These are phyloP conservation scores for Nerophis lumbriciformis DNA, from an alignment of 2,113 vertebrate genomes.

Conservation along the genomic window DNA sequence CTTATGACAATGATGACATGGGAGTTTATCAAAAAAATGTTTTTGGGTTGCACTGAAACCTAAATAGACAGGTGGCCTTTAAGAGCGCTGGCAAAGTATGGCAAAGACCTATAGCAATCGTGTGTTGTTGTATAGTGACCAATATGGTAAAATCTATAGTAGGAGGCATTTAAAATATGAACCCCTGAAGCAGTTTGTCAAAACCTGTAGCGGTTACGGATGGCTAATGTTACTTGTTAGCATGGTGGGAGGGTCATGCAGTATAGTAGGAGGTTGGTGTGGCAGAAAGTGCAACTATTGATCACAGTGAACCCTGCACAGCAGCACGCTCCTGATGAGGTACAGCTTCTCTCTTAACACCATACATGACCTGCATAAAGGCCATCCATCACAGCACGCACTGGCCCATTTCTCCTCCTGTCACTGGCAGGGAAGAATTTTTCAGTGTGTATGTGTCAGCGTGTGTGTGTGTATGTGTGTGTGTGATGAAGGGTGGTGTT, in stretches of 20 bases:
- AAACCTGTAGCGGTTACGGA: conserved; percentile 46
- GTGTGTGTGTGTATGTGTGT: conserved; percentile 33
- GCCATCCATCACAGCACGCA: conserved; percentile 62
- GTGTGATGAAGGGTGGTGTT: conserved; percentile 59
- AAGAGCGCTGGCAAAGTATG: conserved; percentile 8
- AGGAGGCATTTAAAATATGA: conserved; percentile 47
- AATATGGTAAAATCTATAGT: conserved; percentile 36
- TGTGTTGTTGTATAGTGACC: conserved; percentile 3
- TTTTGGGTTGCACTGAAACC: conserved; percentile 44
- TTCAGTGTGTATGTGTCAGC: conserved; percentile 34
- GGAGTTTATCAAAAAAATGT: conserved; percentile 10
- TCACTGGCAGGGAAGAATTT: conserved; percentile 52
- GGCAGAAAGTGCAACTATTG: conserved; percentile 50
- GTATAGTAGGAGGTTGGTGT: conserved; percentile 29
- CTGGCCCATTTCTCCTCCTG: conserved; percentile 64
- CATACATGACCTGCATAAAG: conserved; percentile 65
- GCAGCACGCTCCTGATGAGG: conserved; percentile 51
- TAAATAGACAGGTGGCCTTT: conserved; percentile 35
- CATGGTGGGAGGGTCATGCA: conserved; percentile 35
- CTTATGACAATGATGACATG: conserved; percentile 56
- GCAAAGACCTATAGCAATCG: conserved; percentile 34
- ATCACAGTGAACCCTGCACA: conserved; percentile 54
- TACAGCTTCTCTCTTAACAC: conserved; percentile 67
- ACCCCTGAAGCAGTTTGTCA: conserved; percentile 30
- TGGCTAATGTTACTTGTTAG: conserved; percentile 58